Conservation (phyloP, 2,797 vertebrate species). For the Notoglanidium macrostoma region DNA sequence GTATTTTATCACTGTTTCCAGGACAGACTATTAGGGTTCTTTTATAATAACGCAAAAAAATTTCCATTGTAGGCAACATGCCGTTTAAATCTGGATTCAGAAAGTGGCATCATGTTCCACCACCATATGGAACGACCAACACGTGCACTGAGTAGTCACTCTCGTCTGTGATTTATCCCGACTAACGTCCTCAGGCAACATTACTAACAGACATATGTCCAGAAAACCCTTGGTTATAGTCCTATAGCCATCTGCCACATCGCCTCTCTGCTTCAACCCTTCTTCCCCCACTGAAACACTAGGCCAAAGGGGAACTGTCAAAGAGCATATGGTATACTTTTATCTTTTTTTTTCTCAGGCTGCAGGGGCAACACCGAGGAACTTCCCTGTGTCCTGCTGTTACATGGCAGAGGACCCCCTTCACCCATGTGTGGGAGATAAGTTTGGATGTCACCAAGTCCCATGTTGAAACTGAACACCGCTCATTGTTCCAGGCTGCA, state of each 20-base stretch:
- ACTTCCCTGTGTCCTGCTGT: slow-evolving; percentile 38
- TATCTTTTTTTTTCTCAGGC: slow-evolving; percentile 51
- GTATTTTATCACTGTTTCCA: background rate
- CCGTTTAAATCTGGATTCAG: background rate
- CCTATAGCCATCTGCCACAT: background rate
- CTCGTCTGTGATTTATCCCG: background rate
- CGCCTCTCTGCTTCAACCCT: background rate
- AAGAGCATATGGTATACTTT: slow-evolving; percentile 27
- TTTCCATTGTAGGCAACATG: background rate
- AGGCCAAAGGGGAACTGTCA: slow-evolving; percentile 35
- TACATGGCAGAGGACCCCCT: slow-evolving; percentile 39
- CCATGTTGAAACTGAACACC: slow-evolving; percentile 74
- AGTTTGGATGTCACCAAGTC: slow-evolving; percentile 80
- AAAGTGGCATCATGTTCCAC: background rate
- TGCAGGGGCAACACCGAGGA: slow-evolving; percentile 18
- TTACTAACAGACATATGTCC: background rate
- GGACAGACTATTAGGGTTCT: too few relatives aligned
- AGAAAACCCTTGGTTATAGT: background rate
- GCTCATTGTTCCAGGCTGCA: slow-evolving; percentile 73
- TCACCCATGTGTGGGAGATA: slow-evolving; percentile 69
- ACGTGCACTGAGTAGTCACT: background rate
- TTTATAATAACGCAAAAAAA: background rate
- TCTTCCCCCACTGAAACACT: background rate
- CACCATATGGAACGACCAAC: background rate
- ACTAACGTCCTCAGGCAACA: background rate